Base-by-base conservation (phyloP, 2,797 vertebrate genomes). In the Tachyglossus aculeatus region DNA sequence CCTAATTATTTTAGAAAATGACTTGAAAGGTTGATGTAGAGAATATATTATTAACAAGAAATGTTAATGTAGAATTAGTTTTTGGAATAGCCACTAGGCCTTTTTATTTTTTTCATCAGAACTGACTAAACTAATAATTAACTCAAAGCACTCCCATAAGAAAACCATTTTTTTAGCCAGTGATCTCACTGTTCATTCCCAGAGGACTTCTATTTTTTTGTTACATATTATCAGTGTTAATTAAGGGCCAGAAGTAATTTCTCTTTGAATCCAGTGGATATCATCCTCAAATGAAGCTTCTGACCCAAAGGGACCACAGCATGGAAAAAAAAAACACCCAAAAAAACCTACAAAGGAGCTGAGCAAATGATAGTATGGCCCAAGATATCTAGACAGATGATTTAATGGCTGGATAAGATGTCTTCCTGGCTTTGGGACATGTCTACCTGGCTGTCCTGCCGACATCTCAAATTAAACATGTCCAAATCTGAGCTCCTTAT, bases 251-350 rank as follows among this genome's bases (percentile, higher is more conserved):
- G 45, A 74, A 19, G 2, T 13, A 44, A 39, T 22, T 70, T 71
- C 56, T 65, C 44, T 38, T 48, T 11, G 9, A 10, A 2, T 25
- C 18, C 41, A 54, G 7, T n/a, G 14, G 34, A 63, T 36, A 65
- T 12, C 24, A 22, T 69, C 22, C 21, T 67, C 29, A 55, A 36
- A 31, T 21, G 29, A 78, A 62, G 22, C 54, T 57, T 71, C 57
- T 39, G 29, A 70, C 31, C 65, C 21, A 61, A 39, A 34, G 34
- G 40, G 25, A 68, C 56, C 19, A 70, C 21, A 53, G 9, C 16
- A 14, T 9, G 31, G 21, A 51, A 36, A 70, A 61, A 52, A 39
- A 48, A 51, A 25, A 32, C n/a, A n/a, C n/a, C n/a, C n/a, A n/a
- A n/a, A n/a, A n/a, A n/a, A n/a, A n/a, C n/a, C n/a, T n/a, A n/a